phyloP scores from a whole-genome alignment of 2,888 invertebrate genomes.

The Malthinus seriepunctatus region DNA sequence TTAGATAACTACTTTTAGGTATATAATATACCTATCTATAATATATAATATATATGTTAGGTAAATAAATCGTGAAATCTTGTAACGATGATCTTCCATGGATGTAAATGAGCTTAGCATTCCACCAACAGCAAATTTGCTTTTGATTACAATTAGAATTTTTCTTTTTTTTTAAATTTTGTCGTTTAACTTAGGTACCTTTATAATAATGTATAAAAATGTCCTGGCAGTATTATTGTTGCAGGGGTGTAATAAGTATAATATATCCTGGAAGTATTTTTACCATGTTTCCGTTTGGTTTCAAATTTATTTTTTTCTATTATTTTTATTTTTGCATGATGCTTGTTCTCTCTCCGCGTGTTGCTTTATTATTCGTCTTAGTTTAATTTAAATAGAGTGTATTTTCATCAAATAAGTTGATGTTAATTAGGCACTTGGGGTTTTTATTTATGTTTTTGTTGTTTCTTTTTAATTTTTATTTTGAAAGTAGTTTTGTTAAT shows the following conservation, averaged over 20 bases:
- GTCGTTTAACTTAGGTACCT: conserved; percentile 24
- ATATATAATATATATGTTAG: conserved; percentile 20
- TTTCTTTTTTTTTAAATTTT: conserved; percentile 19
- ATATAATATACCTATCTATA: no score
- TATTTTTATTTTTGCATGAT: conserved; percentile 26
- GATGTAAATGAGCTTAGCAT: conserved; percentile 35
- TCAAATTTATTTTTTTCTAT: not conserved
- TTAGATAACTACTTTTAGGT: not conserved
- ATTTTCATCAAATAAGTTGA: no score
- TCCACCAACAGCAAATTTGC: conserved; percentile 25
- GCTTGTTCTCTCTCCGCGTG: conserved; percentile 33
- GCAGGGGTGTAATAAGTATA: conserved; percentile 41
- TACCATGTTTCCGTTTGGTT: conserved; percentile 29
- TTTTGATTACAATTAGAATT: conserved; percentile 21
- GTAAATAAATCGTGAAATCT: conserved; percentile 23
- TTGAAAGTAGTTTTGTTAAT: conserved; percentile 8
- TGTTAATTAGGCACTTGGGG: no score
- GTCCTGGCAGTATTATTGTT: conserved; percentile 51
- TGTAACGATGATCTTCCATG: conserved; percentile 33
- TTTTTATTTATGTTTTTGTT: not conserved
- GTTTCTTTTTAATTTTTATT: conserved; percentile 9
- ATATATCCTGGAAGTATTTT: conserved; percentile 30
- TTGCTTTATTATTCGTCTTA: not conserved
- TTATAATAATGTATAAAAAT: conserved; percentile 19
- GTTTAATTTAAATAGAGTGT: not conserved